These are phyloP conservation scores for Denticeps clupeoides DNA, from an alignment of 2,797 vertebrate species.

Conservation along the genomic window DNA sequence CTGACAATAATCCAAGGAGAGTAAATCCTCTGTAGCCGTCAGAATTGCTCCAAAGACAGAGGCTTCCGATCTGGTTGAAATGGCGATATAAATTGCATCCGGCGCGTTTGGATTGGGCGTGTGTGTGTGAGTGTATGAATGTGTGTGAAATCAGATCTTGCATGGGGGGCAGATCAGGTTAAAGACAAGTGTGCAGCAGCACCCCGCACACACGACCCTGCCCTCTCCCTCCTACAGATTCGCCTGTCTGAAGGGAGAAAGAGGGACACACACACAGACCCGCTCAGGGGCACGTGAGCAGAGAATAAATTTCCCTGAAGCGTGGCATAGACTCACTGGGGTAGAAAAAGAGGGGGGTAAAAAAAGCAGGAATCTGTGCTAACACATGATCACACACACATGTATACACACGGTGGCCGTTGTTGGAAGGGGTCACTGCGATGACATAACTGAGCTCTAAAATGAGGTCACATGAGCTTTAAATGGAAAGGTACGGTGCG, in stretches of 20 bases:
- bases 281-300: neutral
- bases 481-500: conserved; percentile 38
- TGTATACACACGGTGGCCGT: conserved; percentile 11
- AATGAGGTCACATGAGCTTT: conserved; percentile 29
- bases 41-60: too few relatives aligned
- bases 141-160: neutral
- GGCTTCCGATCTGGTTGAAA: too few relatives aligned
- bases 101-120: conserved; percentile 1
- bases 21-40: too few relatives aligned
- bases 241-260: conserved; percentile 21
- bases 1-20: too few relatives aligned
- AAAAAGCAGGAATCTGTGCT: neutral
- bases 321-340: conserved; percentile 53
- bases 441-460: conserved; percentile 13
- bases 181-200: conserved; percentile 10
- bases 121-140: too few relatives aligned
- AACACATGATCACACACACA: conserved; percentile 1
- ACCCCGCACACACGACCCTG: conserved; percentile 22
- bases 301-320: conserved; percentile 50
- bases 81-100: neutral
- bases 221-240: neutral
- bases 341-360: conserved; percentile 11
- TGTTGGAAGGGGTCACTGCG: conserved; percentile 20
- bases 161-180: conserved; percentile 4
- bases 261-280: neutral